phyloP scores from a whole-genome alignment of 2,888 invertebrate species.

The Nemapogon koenigi region DNA sequence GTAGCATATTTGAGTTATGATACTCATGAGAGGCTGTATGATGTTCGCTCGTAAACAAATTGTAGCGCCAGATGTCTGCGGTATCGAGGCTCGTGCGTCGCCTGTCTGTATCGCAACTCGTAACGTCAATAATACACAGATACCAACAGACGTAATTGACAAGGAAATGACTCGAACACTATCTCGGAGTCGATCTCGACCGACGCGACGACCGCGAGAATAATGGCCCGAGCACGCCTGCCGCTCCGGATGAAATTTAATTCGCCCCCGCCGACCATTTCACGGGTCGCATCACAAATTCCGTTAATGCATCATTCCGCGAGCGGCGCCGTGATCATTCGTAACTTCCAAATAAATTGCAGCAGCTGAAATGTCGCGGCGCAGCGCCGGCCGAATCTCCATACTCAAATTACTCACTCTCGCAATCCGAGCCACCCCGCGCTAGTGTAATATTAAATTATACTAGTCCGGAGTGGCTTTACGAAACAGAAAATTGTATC shows the following conservation, averaged over 20 bases:
- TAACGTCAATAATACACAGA: neutral
- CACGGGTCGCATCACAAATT: constrained; percentile 22
- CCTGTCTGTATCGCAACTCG: no score
- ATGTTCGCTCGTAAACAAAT: constrained; percentile 18
- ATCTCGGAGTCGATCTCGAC: constrained; percentile 21
- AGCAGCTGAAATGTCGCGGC: constrained; percentile 27
- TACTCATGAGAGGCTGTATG: constrained; percentile 14
- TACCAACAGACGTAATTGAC: constrained; percentile 20
- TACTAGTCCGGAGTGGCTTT: constrained; percentile 52
- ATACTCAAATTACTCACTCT: constrained; percentile 60
- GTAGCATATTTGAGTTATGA: constrained; percentile 16
- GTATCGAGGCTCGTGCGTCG: no score
- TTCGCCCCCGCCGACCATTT: constrained; percentile 9
- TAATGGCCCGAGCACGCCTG: constrained; percentile 12
- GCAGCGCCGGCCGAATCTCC: constrained; percentile 33
- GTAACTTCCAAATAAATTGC: constrained; percentile 47
- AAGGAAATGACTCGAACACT: constrained; percentile 22
- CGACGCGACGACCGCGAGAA: constrained; percentile 20
- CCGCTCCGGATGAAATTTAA: constrained; percentile 15
- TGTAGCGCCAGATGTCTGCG: no score
- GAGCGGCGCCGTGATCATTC: constrained; percentile 26
- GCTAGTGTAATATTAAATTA: constrained; percentile 61
- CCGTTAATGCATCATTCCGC: constrained; percentile 29
- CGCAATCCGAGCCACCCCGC: constrained; percentile 41
- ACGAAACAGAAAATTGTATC: constrained; percentile 54